Evolutionary conservation across 2,113 vertebrate species (phyloP).

Genomic region (Tricholaema leucomelas): DNA sequence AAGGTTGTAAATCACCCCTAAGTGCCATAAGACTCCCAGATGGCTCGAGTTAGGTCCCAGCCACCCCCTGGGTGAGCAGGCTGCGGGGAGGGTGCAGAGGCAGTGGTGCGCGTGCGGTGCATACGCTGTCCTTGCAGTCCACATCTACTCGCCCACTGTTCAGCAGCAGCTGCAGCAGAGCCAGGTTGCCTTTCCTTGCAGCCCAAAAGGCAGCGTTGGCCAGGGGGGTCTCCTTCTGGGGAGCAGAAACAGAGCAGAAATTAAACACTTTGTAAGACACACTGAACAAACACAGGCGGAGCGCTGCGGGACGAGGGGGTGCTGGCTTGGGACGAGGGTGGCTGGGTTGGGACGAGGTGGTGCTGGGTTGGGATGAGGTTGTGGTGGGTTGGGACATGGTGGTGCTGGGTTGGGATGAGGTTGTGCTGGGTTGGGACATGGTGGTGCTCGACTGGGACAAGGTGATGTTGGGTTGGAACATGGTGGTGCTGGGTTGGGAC

Average conservation of each 20-base stretch:
- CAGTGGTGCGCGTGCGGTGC: slow-evolving; percentile 65
- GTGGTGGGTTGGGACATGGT: too few relatives aligned
- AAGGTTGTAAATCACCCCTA: slow-evolving; percentile 35
- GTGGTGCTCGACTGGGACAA: too few relatives aligned
- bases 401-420: too few relatives aligned
- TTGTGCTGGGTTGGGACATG: too few relatives aligned
- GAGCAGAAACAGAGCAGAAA: not conserved
- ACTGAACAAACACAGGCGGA: not conserved
- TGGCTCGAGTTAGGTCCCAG: not conserved
- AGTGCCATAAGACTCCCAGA: not conserved
- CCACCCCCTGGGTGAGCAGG: not conserved
- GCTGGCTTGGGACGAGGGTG: too few relatives aligned
- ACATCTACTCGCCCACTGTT: slow-evolving; percentile 95
- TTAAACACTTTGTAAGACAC: not conserved
- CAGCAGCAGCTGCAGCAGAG: slow-evolving; percentile 91
- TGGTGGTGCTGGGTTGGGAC: too few relatives aligned
- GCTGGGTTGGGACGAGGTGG: too few relatives aligned
- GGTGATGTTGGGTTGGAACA: too few relatives aligned
- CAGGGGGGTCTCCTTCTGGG: slow-evolving; percentile 96
- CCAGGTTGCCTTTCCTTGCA: slow-evolving; percentile 91
- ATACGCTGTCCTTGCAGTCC: slow-evolving; percentile 98
- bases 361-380: too few relatives aligned
- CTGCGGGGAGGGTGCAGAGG: not conserved
- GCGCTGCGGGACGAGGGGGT: too few relatives aligned
- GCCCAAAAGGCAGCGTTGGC: slow-evolving; percentile 98